A percentile compares a stretch with the other conserved stretches of the same genome.
Evolutionary conservation across 2,797 vertebrate genomes (phyloP).

Genomic region (Morelia viridis): DNA sequence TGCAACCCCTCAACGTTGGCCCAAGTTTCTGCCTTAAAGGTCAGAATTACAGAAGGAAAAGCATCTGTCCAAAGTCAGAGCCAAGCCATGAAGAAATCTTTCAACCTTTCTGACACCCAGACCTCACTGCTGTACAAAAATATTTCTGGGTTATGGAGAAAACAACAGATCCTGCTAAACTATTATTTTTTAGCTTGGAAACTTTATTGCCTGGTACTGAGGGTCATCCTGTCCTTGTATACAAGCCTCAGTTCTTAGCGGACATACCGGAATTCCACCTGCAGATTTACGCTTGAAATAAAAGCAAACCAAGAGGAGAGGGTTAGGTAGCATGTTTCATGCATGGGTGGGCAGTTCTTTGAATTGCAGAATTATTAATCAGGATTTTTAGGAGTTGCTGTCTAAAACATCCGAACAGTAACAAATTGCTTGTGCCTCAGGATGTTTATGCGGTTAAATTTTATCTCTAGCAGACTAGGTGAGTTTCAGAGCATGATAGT

Average conservation of each 20-base stretch:
- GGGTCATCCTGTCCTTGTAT: background rate
- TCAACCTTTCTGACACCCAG: background rate
- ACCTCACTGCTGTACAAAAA: background rate
- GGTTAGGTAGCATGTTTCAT: background rate
- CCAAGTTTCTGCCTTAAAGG: background rate
- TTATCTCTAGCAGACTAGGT: background rate
- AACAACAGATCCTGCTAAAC: background rate
- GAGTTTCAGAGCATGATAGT: background rate
- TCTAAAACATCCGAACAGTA: background rate
- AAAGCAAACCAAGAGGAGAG: background rate
- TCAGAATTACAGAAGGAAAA: background rate
- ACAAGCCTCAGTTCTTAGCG: too few species aligned
- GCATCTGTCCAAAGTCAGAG: background rate
- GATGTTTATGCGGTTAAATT: background rate
- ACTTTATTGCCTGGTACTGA: background rate
- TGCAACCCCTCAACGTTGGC: background rate
- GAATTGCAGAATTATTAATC: background rate
- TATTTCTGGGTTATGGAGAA: background rate
- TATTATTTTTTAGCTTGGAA: background rate
- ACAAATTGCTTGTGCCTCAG: background rate
- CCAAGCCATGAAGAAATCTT: background rate
- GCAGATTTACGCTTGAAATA: background rate
- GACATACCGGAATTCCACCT: background rate
- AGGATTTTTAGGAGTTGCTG: background rate
- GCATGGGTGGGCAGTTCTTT: background rate